A percentile compares a stretch with the other conserved stretches of the same genome.
Conservation (phyloP, 92 coral and sea anemone species). For the Porites rus region DNA sequence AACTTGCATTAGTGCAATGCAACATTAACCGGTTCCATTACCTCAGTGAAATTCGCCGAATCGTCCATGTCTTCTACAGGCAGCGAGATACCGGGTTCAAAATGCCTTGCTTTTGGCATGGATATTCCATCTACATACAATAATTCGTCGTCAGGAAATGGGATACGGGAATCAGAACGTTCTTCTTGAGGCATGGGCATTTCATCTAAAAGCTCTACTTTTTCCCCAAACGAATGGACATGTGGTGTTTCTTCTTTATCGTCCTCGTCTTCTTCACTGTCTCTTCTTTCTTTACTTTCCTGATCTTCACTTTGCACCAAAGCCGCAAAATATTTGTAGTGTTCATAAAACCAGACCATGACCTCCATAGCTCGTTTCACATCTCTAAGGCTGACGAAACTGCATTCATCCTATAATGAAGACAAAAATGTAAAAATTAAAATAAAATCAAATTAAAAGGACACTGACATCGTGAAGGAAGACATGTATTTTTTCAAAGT, state of each 20-base stretch:
- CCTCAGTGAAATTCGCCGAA: too few relatives aligned
- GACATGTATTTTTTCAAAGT: background rate
- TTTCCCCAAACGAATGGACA: background rate
- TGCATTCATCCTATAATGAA: slow-evolving; percentile 78
- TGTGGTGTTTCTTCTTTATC: background rate
- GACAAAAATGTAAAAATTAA: background rate
- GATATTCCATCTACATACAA: too few relatives aligned
- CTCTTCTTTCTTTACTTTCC: slow-evolving; percentile 15
- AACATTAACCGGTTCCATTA: too few relatives aligned
- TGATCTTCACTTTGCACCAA: slow-evolving; percentile 30
- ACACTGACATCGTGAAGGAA: background rate
- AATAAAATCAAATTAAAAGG: background rate
- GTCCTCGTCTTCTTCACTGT: slow-evolving; percentile 4
- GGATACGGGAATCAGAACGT: background rate
- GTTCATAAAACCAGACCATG: slow-evolving; percentile 83
- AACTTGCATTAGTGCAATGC: too few relatives aligned
- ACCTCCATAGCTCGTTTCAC: slow-evolving; percentile 90
- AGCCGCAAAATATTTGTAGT: slow-evolving; percentile 54
- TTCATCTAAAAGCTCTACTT: background rate
- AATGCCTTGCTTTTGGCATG: too few relatives aligned
- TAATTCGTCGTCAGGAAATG: background rate
- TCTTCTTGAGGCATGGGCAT: background rate
- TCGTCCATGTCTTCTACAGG: too few relatives aligned
- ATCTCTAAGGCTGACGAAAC: slow-evolving; percentile 91
- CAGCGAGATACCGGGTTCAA: too few relatives aligned